Evolutionary conservation across 2,113 vertebrate species (phyloP).

Genomic region (Apteryx owenii): DNA sequence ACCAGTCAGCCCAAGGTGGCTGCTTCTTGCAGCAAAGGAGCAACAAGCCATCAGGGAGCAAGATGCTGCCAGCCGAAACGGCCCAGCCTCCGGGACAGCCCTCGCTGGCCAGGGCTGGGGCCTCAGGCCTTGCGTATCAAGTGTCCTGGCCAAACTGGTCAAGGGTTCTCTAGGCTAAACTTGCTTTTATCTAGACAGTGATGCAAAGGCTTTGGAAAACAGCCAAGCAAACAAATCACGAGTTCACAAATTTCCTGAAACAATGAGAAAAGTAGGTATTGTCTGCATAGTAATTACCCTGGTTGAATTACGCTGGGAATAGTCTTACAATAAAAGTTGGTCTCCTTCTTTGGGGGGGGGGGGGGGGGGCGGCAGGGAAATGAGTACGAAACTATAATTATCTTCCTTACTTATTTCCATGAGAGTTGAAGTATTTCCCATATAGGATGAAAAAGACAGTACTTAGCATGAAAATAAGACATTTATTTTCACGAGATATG

Average conservation of each 20-base stretch:
- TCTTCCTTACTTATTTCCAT: not conserved
- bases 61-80: not conserved
- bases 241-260: not conserved
- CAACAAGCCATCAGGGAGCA: not conserved
- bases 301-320: not conserved
- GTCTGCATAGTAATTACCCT: constrained; percentile 25
- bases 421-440: constrained; percentile 2
- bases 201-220: not conserved
- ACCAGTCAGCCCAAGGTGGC: not conserved
- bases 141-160: not conserved
- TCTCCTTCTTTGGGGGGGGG: not conserved
- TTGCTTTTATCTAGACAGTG: not conserved
- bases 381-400: not conserved
- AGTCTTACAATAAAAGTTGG: constrained; percentile 22
- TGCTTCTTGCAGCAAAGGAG: not conserved
- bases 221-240: constrained; percentile 10
- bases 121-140: not conserved
- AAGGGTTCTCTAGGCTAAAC: not conserved
- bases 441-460: not conserved
- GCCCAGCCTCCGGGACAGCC: not conserved
- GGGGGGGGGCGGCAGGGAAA: not conserved
- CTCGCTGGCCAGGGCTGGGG: not conserved
- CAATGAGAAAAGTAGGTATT: not conserved
- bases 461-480: not conserved
- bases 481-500: constrained; percentile 17